Evolutionary conservation across 1,140 invertebrate species (phyloP), one percentile per base, ranked within the genome.

Genomic region (Gonioctena quinquepunctata): DNA sequence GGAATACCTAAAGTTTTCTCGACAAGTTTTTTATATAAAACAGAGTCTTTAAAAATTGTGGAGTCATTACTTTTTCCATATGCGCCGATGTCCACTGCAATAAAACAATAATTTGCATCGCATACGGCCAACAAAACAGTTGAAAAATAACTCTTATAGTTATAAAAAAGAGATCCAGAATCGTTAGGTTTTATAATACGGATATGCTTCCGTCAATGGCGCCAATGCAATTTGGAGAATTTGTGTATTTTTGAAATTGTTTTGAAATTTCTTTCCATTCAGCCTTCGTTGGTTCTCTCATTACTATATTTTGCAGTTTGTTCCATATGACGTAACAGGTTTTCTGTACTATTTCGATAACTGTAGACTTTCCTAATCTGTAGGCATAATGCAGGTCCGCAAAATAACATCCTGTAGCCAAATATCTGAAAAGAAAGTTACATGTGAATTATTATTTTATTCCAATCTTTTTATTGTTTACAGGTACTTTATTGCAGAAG

Each of bases 41-140:
- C 27, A 54, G 65, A 65, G 6, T 80, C 54, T 75, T 79, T 72
- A 63, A 84, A 85, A 61, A 83, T 70, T 22, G 72, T 66, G 33
- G 76, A 79, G 70, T 85, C 84, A 63, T 76, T 22, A 18, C 21
- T 54, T 54, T 54, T 54, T 54, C 21, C 50, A 54, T 54, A 54
- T 2, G 16, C 50, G n/a, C 50, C 50, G 21, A 54, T 54, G 19
- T 54, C 50, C 11, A 18, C 50, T 3, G 8, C 13, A n/a, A 18
- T 54, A 8, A 54, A 54, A 54, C 8, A 3, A 18, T 18, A 54
- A 19, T 22, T 22, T 16, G 21, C 5, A 54, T 18, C 50, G 19
- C 21, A 22, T 19, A 19, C 19, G 8, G n/a, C 21, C n/a, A 22
- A 3, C 8, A 54, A 54, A 19, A 19, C 50, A 18, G 11, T 22